Base-by-base conservation (phyloP, 1,140 invertebrate genomes). In the Heterodera carotae region DNA sequence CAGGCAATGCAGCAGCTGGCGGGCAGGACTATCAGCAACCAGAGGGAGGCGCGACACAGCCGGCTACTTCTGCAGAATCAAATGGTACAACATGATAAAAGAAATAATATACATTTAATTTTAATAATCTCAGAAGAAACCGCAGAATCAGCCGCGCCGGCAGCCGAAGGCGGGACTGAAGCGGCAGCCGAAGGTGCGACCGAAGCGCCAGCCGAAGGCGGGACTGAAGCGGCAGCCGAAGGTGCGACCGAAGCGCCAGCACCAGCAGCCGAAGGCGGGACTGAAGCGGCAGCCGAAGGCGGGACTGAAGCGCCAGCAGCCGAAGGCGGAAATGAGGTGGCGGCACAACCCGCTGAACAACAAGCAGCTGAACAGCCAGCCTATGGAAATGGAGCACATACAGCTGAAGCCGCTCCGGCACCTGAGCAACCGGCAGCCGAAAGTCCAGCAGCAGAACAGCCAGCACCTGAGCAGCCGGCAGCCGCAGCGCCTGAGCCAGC, bases 261-360 rank as follows among this genome's bases (percentile, higher is more conserved):
- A 10, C 25, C 81, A 7, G 64, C 76, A 60, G 27, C 70, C n/a
- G 60, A 34, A 34, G 36, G 34, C 80, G 39, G 70, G 43, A 64
- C 39, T 43, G 66, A 36, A 72, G 59, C 27, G 64, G 59, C 72
- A 22, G 72, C 56, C 27, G 72, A 64, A 60, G 31, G 34, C 4
- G 25, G 25, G 2, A 56, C 82, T 7, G 33, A 31, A 36, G 79
- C 69, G 15, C 79, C 78, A 34, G 82, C 78, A 15, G 81, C 82
- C 82, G 70, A 77, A 70, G n/a, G 76, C 76, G 48, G n/a, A n/a
- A n/a, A n/a, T n/a, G n/a, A n/a, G n/a, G n/a, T n/a, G n/a, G 39
- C 79, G n/a, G 79, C 79, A 22, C 62, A 71, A n/a, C 36, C 74
- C 33, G 43, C 68, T 12, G 31, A 29, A 31, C 18, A 59, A 29